Evolutionary conservation across 2,888 invertebrate species (phyloP), one percentile per base, ranked within the genome.

Genomic region (Tipula vernalis): DNA sequence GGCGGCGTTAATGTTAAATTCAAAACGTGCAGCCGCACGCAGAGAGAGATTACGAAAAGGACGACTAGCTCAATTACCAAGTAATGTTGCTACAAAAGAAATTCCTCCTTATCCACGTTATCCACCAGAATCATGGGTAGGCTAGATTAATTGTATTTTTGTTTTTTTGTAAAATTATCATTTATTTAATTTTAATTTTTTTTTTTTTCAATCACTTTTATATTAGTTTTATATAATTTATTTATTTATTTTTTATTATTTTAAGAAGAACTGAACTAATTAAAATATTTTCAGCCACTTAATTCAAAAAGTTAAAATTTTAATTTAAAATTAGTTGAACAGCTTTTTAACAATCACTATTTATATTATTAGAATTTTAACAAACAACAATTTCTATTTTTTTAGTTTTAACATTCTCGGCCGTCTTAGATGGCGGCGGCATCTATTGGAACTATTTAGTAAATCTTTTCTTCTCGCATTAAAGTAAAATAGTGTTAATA

Each of bases 1-100:
- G 95, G 97, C 97, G 94, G 97, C 97, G 93, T 95, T 97, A 94
- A 96, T 96, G 94, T 95, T 97, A 93, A 95, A 96, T 94, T 94
- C 96, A 93, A 96, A 96, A 94, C 96, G 96, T 94, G 95, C 96
- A 93, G 95, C 96, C 93, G 93, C 95, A 91, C 94, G 95, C 93
- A 93, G 94, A 93, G 96, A 96, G 94, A 95, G 95, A 92, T 94
- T 95, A 91, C 93, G 94, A 90, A 94, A 94, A 91, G 95, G 96
- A 90, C 93, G 94, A 92, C 94, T 95, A 91, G 93, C 94, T 90
- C 96, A 96, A 91, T 93, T 97, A 91, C 96, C 97, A 90, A 96
- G 96, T 92, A 96, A 97, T 93, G 94, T 97, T 91, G 96, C 97
- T 90, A 97, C 96, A 89, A 96, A 95, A 93, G 94, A 95, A 90